Evolutionary conservation across 2,113 vertebrate species (phyloP), one percentile per base, ranked within the genome.

Genomic region (Psilopogon haemacephalus): DNA sequence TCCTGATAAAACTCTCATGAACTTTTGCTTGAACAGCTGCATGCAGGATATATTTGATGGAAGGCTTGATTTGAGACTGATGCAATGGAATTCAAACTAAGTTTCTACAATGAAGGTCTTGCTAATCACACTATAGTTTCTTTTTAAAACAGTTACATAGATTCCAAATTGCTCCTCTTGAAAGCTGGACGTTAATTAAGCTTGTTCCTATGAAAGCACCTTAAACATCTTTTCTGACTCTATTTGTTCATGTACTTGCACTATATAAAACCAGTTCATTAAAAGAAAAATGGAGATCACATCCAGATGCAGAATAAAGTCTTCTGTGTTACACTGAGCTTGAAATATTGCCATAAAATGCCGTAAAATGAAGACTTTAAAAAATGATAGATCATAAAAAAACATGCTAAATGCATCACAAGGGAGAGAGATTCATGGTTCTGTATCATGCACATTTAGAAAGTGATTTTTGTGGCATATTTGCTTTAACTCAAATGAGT

Each of bases 341-440:
- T 94, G 94, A 94, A 96, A 89, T 68, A 60, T 33, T 96, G 89
- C 84, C 87, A 89, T 94, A 83, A 94, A 94, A 94, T 73, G 14
- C 89, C 89, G 89, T 92, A 92, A 95, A 96, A 95, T 48, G n/a
- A 85, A 94, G 52, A 77, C 59, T 86, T 83, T 35, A 92, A 95
- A 80, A 90, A 91, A 52, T 1, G 44, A 50, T 59, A 82, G 67
- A 33, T 63, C 46, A 38, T 93, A 94, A 92, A 80, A 87, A 7
- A 17, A 23, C 52, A 24, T 52, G 76, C 40, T 93, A 89, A 70
- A 76, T 68, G 71, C 78, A 80, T 48, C 93, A 68, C 79, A 88
- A 77, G 72, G 69, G 83, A 95, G 55, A 84, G 28, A 83, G 12
- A 80, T 74, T 85, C 74, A 73, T 9, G 5, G 13, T 59, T 85